Conservation (phyloP, 2,888 invertebrate species). For the Euspilapteryx auroguttella region DNA sequence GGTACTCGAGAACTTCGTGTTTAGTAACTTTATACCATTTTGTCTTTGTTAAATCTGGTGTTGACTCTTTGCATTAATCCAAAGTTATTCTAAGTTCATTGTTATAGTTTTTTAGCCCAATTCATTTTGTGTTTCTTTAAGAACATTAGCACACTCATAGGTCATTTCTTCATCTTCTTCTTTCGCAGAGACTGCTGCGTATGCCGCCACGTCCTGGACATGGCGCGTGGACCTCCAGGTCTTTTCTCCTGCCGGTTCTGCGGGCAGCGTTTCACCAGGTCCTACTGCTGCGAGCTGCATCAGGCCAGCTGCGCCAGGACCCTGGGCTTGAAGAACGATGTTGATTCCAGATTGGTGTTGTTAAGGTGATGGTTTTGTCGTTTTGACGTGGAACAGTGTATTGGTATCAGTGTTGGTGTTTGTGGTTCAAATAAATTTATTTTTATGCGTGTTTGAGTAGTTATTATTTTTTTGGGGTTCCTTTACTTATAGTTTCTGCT, state of each 20-base stretch:
- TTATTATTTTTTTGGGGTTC: no score
- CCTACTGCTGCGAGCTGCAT: slow-evolving; percentile 43
- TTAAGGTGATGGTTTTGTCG: slow-evolving; percentile 15
- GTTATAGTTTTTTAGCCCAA: no score
- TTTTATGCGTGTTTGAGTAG: background rate
- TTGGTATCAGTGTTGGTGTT: background rate
- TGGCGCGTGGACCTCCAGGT: slow-evolving; percentile 9
- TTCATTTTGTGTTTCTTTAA: no score
- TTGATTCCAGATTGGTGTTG: slow-evolving; percentile 17
- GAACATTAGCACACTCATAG: no score
- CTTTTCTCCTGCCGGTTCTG: slow-evolving; percentile 31
- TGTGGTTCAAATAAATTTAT: background rate
- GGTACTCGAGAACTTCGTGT: no score
- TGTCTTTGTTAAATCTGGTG: no score
- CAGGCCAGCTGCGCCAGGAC: slow-evolving; percentile 24
- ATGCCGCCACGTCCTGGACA: slow-evolving; percentile 26
- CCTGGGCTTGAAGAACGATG: slow-evolving; percentile 15
- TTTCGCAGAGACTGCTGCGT: slow-evolving; percentile 29
- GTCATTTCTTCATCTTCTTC: no score
- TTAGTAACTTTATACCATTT: no score
- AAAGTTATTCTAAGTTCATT: no score
- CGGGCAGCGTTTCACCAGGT: slow-evolving; percentile 30
- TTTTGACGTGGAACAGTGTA: background rate
- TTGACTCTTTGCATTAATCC: no score
- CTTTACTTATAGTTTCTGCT: no score